These are phyloP conservation scores for Holocentrus rufus DNA, from an alignment of 2,797 vertebrate species.

Conservation along the genomic window DNA sequence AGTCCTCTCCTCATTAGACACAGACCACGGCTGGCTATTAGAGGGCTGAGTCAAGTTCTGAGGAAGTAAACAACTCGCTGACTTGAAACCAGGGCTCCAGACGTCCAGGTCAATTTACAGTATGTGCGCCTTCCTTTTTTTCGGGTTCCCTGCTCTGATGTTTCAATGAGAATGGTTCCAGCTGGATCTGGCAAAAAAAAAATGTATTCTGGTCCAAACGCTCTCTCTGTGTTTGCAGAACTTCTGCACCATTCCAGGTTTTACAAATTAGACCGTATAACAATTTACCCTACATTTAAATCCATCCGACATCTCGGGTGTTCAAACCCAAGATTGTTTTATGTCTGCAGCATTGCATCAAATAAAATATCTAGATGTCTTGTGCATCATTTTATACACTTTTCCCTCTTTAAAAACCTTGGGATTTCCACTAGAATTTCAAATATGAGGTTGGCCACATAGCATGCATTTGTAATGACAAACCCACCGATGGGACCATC, in stretches of 20 bases:
- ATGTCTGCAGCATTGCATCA: no score
- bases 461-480: no score
- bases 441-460: no score
- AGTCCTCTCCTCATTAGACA: slow-evolving; percentile 68
- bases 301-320: no score
- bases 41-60: slow-evolving; percentile 57
- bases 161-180: neutral
- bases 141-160: neutral
- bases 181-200: neutral
- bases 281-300: neutral
- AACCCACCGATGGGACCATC: no score
- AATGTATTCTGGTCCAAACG: neutral
- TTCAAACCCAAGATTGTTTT: no score
- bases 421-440: no score
- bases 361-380: no score
- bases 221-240: neutral
- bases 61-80: slow-evolving; percentile 67
- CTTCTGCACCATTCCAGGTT: neutral
- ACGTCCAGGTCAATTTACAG: slow-evolving; percentile 41
- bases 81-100: slow-evolving; percentile 33
- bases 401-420: no score
- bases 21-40: slow-evolving; percentile 52
- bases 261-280: neutral
- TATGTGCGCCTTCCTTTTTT: slow-evolving; percentile 12
- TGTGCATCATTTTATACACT: no score